Percentiles rank a stretch among this genome's conserved stretches.
Evolutionary conservation across 2,797 vertebrate genomes (phyloP).

Genomic region (Ambastaia sidthimunki): DNA sequence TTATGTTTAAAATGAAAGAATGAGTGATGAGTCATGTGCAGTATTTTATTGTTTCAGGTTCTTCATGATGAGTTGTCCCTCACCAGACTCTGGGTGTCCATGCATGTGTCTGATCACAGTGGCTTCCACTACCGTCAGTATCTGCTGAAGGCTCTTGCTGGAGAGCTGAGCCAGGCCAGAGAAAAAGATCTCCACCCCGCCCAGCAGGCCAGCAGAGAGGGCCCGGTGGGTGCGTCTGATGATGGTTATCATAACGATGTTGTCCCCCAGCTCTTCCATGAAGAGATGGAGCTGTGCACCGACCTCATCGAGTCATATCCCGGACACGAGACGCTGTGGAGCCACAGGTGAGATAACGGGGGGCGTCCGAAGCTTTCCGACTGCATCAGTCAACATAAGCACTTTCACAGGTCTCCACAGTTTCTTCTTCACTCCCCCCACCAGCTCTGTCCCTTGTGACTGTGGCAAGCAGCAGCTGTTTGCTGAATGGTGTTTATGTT

Average conservation of each 20-base stretch:
- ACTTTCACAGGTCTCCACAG: constrained; percentile 16
- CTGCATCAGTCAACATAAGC: too few species aligned
- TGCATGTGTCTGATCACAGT: constrained; percentile 97
- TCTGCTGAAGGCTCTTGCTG: constrained; percentile 85
- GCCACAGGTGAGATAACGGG: constrained; percentile 91
- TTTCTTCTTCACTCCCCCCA: constrained; percentile 1
- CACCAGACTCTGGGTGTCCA: constrained; percentile 90
- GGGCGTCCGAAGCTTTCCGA: too few species aligned
- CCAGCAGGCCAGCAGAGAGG: constrained; percentile 68
- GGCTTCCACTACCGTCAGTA: constrained; percentile 99
- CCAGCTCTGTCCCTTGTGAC: background rate
- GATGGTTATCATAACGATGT: constrained; percentile 66
- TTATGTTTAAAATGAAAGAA: background rate
- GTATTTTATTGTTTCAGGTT: constrained; percentile 74
- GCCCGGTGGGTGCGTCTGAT: too few species aligned
- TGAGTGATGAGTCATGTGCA: background rate
- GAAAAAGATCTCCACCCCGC: constrained; percentile 48
- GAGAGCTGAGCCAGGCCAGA: constrained; percentile 16
- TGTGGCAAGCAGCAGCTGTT: constrained; percentile 42
- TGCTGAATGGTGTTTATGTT: constrained; percentile 39
- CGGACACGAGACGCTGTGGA: constrained; percentile 96
- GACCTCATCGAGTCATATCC: constrained; percentile 93
- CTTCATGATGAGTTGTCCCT: constrained; percentile 91
- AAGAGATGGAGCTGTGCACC: constrained; percentile 90
- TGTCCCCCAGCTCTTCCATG: constrained; percentile 77